Conservation (phyloP, 1,140 invertebrate genomes). For the Scaptomyza montana region DNA sequence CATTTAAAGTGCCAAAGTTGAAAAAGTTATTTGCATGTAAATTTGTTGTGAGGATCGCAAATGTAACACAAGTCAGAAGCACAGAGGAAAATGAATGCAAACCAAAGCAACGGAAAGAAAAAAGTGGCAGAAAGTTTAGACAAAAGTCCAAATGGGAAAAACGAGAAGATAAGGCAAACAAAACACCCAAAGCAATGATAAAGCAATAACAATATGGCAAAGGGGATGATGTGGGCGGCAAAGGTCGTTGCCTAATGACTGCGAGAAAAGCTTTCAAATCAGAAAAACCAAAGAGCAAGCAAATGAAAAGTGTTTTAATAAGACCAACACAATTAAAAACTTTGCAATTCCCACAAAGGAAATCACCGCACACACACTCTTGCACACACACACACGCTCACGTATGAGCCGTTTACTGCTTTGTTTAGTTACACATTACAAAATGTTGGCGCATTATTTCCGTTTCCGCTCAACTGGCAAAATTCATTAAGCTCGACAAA, state of each 20-base stretch:
- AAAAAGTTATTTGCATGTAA: slow-evolving; percentile 82
- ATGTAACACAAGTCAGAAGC: slow-evolving; percentile 70
- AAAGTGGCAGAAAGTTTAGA: slow-evolving; percentile 60
- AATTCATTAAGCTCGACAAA: slow-evolving; percentile 71
- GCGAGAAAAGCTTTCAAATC: slow-evolving; percentile 41
- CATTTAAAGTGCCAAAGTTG: slow-evolving; percentile 71
- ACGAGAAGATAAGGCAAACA: slow-evolving; percentile 35
- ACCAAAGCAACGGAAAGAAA: slow-evolving; percentile 34
- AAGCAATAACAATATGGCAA: slow-evolving; percentile 22
- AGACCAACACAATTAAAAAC: slow-evolving; percentile 51
- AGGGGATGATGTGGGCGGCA: not conserved
- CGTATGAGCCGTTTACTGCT: not conserved
- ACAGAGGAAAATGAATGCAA: slow-evolving; percentile 39
- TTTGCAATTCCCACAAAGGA: slow-evolving; percentile 46
- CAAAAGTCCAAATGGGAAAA: slow-evolving; percentile 64
- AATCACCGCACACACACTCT: slow-evolving; percentile 22
- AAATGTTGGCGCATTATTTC: slow-evolving; percentile 65
- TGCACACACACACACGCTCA: slow-evolving; percentile 5
- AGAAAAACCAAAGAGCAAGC: slow-evolving; percentile 26
- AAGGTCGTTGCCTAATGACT: slow-evolving; percentile 37
- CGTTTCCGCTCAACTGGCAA: slow-evolving; percentile 77
- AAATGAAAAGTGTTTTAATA: slow-evolving; percentile 68
- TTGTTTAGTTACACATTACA: slow-evolving; percentile 40
- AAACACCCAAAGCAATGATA: slow-evolving; percentile 38
- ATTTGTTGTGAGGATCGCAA: slow-evolving; percentile 79